Conservation (phyloP, 1,140 invertebrate species). For the Pachyrhynchus sulphureomaculatus region DNA sequence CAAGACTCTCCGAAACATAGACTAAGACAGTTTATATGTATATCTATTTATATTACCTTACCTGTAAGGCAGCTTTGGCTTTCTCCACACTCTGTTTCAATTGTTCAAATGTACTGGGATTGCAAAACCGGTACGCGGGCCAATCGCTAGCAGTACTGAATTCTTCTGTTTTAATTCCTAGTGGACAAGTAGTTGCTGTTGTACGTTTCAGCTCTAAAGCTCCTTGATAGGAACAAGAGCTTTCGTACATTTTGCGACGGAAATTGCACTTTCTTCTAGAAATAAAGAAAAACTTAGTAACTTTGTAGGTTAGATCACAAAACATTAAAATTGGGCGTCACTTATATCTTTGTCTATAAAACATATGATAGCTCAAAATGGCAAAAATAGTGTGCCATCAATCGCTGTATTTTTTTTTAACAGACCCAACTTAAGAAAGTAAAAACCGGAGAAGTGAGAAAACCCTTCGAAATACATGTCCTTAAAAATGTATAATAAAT, state of each 20-base stretch:
- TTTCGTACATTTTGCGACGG: slow-evolving; percentile 75
- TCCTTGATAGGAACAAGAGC: slow-evolving; percentile 82
- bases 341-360: too few species aligned
- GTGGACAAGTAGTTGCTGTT: slow-evolving; percentile 50
- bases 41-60: too few species aligned
- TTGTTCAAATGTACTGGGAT: slow-evolving; percentile 81
- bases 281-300: slow-evolving; percentile 21
- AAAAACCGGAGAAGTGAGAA: too few species aligned
- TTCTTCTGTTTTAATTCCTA: slow-evolving; percentile 61
- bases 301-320: background rate
- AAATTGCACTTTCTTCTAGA: slow-evolving; percentile 49
- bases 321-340: background rate
- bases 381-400: too few species aligned
- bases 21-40: too few species aligned
- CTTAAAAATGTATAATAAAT: too few species aligned
- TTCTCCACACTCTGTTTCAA: slow-evolving; percentile 86
- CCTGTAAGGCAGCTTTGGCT: slow-evolving; percentile 79
- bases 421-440: too few species aligned
- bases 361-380: too few species aligned
- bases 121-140: slow-evolving; percentile 70
- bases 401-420: too few species aligned
- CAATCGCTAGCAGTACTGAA: slow-evolving; percentile 63
- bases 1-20: too few species aligned
- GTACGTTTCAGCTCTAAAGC: slow-evolving; percentile 80
- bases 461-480: too few species aligned